Base-by-base conservation (phyloP, 2,797 vertebrate genomes). In the Linurgus olivaceus region DNA sequence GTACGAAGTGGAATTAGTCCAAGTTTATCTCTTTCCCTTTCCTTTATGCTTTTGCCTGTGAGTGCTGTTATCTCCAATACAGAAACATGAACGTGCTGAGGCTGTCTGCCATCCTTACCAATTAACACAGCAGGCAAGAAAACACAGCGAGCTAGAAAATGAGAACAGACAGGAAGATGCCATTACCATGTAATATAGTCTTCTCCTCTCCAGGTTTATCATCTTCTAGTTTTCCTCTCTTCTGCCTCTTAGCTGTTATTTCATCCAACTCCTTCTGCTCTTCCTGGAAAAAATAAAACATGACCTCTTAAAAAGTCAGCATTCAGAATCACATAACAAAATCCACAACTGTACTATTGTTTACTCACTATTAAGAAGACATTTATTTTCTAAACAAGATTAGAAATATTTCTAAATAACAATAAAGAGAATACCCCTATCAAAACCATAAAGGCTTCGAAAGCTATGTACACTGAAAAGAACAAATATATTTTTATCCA, bases 211-310 rank as follows among this genome's bases (percentile, higher is more conserved):
- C 98, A 57, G 99, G 99, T 97, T 98, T 98, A 42, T 99, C 99
- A 35, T 99, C 99, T 95, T 99, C 99, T 29, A 98, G 98, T 97
- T 98, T 99, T 86, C 99, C 99, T 96, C 98, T 99, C 98, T 99
- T 99, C 97, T 99, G 99, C 87, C 99, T 98, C 97, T 99, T 99
- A 66, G 99, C 99, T 74, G 98, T 99, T 96, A 99, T 99, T 98
- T 99, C 99, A 97, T 99, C 99, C 88, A 99, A 96, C 94, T 99
- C 99, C 88, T 99, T 99, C 97, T 99, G 98, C 94, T 99, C 98
- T 58, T 99, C 99, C 99, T 99, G 97, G 59, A 92, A 93, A 76
- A 96, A 96, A 92, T 54, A 85, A 96, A 95, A 68, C 40, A 78
- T 2, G 17, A 57, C 17, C 37, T 57, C 81, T 91, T 86, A 58